Evolutionary conservation across 30 jellyfish, hydroid and myxozoan species (phyloP), one percentile per base, ranked within the genome.

Genomic region (Pelagia noctiluca): DNA sequence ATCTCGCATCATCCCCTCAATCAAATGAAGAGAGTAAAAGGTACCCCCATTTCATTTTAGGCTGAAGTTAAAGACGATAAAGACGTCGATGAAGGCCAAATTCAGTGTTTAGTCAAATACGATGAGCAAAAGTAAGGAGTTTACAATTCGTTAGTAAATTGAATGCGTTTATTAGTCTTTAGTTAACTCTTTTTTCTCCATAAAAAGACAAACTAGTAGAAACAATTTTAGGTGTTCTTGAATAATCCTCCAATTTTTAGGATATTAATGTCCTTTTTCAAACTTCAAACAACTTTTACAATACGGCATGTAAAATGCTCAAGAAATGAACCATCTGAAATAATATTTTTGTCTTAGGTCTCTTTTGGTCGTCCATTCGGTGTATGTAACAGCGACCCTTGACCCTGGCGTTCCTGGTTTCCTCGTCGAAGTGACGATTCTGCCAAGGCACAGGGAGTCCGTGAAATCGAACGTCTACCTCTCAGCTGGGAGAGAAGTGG

Each of bases 321-420:
- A 63, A 7, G 25, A 0, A 2, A 19, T 30, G 61, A 1, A 26
- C 30, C 2, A n/a, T 76, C 33, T 76, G 2, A 2, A 26, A 63
- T 80, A 35, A 32, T 33, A n/a, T 47, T 74, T 63, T 12, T n/a
- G n/a, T n/a, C n/a, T n/a, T 26, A 85, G 95, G 16, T 24, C 83
- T 13, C 33, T 65, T 16, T 75, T 85, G 37, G 12, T 38, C 25
- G 70, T 85, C 30, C 95, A 85, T 31, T 73, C 95, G 22, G 95
- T 85, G 32, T 13, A 69, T 19, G 89, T 85, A 19, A 61, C 63
- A 33, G 65, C 89, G 8, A 68, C 63, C 26, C 36, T 85, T 71
- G 95, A 74, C 30, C 79, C 89, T 29, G 96, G 91, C 19, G 81
- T 61, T 2, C 97, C 99, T 33, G 99, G 94, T 2, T 93, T 87